A percentile compares a stretch with the other conserved stretches of the same genome.
Conservation (phyloP, 1,140 invertebrate species). For the Bombus impatiens region DNA sequence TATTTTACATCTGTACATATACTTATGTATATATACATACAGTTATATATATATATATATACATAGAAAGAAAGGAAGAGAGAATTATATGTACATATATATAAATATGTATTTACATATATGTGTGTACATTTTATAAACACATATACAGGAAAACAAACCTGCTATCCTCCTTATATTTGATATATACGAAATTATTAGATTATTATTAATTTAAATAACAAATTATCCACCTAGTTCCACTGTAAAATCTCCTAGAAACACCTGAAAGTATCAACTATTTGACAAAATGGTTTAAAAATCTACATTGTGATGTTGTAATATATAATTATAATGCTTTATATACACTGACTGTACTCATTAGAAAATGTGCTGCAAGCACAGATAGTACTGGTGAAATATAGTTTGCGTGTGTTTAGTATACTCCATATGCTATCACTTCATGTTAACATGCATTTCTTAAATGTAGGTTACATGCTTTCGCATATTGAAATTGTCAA, state of each 20-base stretch:
- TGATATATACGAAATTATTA: slow-evolving; percentile 47
- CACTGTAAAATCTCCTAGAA: slow-evolving; percentile 41
- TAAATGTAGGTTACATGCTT: slow-evolving; percentile 68
- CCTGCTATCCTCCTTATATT: slow-evolving; percentile 78
- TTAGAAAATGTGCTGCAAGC: slow-evolving; percentile 57
- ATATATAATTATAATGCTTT: slow-evolving; percentile 57
- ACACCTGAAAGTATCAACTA: slow-evolving; percentile 55
- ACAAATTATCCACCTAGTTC: slow-evolving; percentile 37
- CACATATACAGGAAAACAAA: slow-evolving; percentile 72
- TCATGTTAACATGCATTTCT: slow-evolving; percentile 63
- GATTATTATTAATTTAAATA: slow-evolving; percentile 52
- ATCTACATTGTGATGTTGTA: slow-evolving; percentile 44
- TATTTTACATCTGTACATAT: slow-evolving; percentile 49
- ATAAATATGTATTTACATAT: slow-evolving; percentile 45
- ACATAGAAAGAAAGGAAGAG: not conserved
- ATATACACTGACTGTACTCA: slow-evolving; percentile 29
- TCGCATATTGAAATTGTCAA: slow-evolving; percentile 67
- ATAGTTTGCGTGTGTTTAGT: slow-evolving; percentile 61
- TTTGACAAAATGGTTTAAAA: slow-evolving; percentile 48
- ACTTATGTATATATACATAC: slow-evolving; percentile 24
- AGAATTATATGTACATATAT: slow-evolving; percentile 25
- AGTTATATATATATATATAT: not conserved
- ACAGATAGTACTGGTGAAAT: slow-evolving; percentile 54
- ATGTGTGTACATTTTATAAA: slow-evolving; percentile 38
- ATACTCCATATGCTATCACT: slow-evolving; percentile 59